Conservation (phyloP, 2,888 invertebrate species). For the Melolontha melolontha region DNA sequence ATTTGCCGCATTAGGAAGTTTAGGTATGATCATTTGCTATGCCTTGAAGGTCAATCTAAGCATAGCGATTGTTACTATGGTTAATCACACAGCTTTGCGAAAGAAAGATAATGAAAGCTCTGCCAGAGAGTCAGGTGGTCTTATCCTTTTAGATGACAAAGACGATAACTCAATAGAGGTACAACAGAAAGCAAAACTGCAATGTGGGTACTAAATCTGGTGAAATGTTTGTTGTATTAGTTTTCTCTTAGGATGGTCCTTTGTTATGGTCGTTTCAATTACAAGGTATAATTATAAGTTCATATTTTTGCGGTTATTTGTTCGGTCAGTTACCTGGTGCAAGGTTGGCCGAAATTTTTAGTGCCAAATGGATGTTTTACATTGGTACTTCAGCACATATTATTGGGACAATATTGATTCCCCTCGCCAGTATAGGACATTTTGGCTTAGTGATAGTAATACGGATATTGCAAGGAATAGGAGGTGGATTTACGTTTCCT, state of each 20-base stretch:
- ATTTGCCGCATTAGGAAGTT: slow-evolving; percentile 76
- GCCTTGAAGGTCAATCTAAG: slow-evolving; percentile 82
- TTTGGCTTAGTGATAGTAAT: slow-evolving; percentile 75
- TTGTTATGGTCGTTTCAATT: slow-evolving; percentile 79
- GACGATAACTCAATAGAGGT: background rate
- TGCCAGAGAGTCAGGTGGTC: background rate
- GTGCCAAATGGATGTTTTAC: slow-evolving; percentile 91
- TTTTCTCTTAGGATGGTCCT: slow-evolving; percentile 70
- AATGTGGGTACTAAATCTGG: too few species aligned
- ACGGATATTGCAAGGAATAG: slow-evolving; percentile 80
- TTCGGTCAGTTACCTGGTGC: slow-evolving; percentile 83
- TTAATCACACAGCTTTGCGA: slow-evolving; percentile 73
- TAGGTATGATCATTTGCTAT: slow-evolving; percentile 80
- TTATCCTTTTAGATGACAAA: too few species aligned
- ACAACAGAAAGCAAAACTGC: too few species aligned
- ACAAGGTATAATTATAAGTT: slow-evolving; percentile 82
- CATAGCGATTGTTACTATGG: slow-evolving; percentile 81
- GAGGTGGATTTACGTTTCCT: slow-evolving; percentile 89
- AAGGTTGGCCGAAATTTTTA: slow-evolving; percentile 82
- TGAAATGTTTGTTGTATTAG: background rate
- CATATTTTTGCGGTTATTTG: slow-evolving; percentile 90
- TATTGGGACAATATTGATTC: slow-evolving; percentile 80
- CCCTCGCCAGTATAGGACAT: slow-evolving; percentile 76
- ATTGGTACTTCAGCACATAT: slow-evolving; percentile 82
- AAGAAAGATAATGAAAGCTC: slow-evolving; percentile 15